Conservation (phyloP, 2,888 invertebrate species). For the Aporophyla lueneburgensis region DNA sequence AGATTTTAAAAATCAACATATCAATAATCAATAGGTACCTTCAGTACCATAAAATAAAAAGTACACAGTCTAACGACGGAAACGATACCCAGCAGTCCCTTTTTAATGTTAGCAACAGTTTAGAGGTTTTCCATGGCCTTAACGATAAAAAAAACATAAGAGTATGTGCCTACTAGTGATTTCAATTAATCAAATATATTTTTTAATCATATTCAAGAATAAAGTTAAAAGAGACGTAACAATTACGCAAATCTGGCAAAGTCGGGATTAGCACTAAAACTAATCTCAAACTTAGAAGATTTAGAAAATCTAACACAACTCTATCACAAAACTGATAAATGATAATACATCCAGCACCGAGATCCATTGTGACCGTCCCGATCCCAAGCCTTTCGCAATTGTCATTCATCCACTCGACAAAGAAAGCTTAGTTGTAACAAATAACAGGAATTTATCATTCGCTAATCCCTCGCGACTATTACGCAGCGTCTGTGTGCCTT, state of each 20-base stretch:
- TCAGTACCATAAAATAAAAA: neutral
- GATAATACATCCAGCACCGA: conserved; percentile 60
- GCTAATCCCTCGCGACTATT: conserved; percentile 73
- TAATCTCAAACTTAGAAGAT: conserved; percentile 34
- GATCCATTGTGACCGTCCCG: conserved; percentile 60
- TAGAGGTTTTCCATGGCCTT: neutral
- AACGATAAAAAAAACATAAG: neutral
- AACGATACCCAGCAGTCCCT: neutral
- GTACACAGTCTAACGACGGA: neutral
- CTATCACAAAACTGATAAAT: conserved; percentile 73
- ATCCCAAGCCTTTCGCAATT: conserved; percentile 76
- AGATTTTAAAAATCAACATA: neutral
- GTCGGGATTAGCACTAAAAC: neutral
- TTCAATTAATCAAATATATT: neutral
- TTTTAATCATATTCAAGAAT: neutral
- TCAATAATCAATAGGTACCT: no score
- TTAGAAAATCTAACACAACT: conserved; percentile 67
- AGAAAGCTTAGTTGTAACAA: conserved; percentile 72
- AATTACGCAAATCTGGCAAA: conserved; percentile 15
- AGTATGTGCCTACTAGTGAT: neutral
- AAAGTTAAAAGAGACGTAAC: neutral
- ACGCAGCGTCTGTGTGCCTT: conserved; percentile 68
- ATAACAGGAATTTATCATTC: conserved; percentile 77
- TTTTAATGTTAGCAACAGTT: neutral
- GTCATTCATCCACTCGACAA: conserved; percentile 76